Evolutionary conservation across 2,797 vertebrate species (phyloP).

Genomic region (Leptoclinus maculatus): DNA sequence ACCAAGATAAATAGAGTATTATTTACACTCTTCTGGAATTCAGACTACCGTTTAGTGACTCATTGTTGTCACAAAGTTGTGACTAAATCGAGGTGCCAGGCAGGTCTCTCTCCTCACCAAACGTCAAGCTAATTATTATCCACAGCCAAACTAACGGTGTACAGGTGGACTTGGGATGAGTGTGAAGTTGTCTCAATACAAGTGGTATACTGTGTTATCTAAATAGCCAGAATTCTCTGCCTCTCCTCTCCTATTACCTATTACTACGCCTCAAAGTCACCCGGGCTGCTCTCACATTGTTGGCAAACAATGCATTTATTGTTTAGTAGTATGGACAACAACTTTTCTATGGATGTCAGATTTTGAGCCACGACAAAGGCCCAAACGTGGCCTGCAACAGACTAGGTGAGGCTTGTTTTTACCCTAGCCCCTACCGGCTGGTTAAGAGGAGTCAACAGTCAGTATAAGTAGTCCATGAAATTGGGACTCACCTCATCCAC

Average conservation of each 20-base stretch:
- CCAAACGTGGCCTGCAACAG: not conserved
- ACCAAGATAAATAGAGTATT: constrained; percentile 27
- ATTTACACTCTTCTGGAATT: constrained; percentile 24
- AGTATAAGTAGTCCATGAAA: not conserved
- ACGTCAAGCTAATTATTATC: constrained; percentile 3
- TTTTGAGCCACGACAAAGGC: not conserved
- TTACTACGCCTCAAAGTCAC: not conserved
- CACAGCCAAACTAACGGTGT: not conserved
- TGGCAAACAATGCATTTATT: not conserved
- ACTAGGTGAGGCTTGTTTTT: not conserved
- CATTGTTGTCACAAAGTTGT: constrained; percentile 21
- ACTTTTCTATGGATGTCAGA: not conserved
- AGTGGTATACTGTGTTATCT: not conserved
- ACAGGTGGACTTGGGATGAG: not conserved
- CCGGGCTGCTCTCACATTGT: not conserved
- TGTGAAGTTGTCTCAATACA: not conserved
- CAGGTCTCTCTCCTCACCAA: constrained; percentile 5
- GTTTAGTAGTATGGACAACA: not conserved
- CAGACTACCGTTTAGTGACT: constrained; percentile 30
- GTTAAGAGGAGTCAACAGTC: not conserved
- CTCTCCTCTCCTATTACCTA: not conserved
- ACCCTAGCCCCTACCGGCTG: not conserved
- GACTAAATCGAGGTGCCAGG: not conserved
- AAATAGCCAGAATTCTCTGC: not conserved
- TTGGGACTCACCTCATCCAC: not conserved